These are phyloP conservation scores for Chaetophractus vellerosus DNA, from an alignment of 2,797 vertebrate genomes.

Conservation along the genomic window DNA sequence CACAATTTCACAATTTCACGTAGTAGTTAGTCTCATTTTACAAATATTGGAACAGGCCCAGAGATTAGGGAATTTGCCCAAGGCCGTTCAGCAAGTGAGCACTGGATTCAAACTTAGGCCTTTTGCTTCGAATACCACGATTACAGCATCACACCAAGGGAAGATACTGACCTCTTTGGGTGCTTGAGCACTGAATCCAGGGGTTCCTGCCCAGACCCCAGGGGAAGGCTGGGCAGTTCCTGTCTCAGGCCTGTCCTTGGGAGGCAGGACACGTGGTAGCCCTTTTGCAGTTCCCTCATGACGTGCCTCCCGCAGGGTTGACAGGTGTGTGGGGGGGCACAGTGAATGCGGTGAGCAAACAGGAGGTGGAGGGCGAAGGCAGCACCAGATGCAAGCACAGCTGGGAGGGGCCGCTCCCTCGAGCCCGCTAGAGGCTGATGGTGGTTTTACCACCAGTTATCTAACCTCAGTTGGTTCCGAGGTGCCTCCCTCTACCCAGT, in stretches of 20 bases:
- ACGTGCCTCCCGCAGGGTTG: not conserved
- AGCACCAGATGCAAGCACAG: not conserved
- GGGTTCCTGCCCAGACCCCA: not conserved
- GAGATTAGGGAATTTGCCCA: not conserved
- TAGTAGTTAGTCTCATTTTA: not conserved
- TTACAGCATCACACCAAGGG: not conserved
- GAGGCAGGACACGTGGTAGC: not conserved
- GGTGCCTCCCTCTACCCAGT: too few species aligned
- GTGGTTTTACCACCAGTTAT: not conserved
- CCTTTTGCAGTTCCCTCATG: too few species aligned
- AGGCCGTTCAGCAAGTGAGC: not conserved
- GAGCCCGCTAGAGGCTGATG: not conserved
- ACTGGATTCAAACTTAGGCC: not conserved
- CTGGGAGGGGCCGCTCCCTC: not conserved
- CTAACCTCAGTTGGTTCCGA: not conserved
- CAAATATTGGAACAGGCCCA: not conserved
- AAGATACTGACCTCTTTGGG: not conserved
- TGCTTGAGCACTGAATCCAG: not conserved
- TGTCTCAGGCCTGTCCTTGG: not conserved
- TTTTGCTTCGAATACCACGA: not conserved
- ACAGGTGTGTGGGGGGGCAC: not conserved
- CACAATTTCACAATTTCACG: not conserved
- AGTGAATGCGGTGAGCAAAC: not conserved
- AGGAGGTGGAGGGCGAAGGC: too few species aligned
- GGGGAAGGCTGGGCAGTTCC: too few species aligned